Conservation (phyloP, 2,113 vertebrate genomes). For the Sturnus vulgaris region DNA sequence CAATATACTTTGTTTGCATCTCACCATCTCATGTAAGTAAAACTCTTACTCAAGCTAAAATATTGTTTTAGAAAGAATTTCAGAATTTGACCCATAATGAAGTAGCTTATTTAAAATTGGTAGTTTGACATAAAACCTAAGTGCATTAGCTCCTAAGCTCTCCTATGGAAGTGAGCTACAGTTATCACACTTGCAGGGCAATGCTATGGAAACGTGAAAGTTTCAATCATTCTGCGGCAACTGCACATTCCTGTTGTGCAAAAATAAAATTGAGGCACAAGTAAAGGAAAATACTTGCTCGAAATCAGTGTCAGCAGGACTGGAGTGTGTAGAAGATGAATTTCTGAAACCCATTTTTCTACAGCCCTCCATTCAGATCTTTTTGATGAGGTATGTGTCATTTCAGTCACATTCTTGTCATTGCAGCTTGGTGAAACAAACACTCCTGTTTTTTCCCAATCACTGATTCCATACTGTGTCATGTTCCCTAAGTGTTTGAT, state of each 20-base stretch:
- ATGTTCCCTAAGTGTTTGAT: neutral
- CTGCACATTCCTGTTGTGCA: constrained; percentile 36
- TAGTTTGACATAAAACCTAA: neutral
- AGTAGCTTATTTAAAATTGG: neutral
- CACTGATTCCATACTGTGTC: neutral
- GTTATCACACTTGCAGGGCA: neutral
- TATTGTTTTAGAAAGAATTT: neutral
- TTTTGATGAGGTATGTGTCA: neutral
- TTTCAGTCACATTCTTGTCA: neutral
- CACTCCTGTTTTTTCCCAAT: neutral
- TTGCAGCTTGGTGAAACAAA: neutral
- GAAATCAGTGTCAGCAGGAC: neutral
- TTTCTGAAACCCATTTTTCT: neutral
- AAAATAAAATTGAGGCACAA: constrained; percentile 40
- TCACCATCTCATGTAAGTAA: neutral
- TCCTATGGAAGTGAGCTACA: neutral
- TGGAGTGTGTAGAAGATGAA: neutral
- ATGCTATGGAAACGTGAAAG: neutral
- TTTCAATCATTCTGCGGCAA: constrained; percentile 3
- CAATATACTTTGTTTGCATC: neutral
- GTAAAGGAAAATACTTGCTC: neutral
- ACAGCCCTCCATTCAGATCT: neutral
- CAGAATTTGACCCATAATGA: neutral
- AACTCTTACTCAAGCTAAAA: neutral
- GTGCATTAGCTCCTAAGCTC: neutral